Base-by-base conservation (phyloP, 2,797 vertebrate genomes). In the Sebastes aleutianus region DNA sequence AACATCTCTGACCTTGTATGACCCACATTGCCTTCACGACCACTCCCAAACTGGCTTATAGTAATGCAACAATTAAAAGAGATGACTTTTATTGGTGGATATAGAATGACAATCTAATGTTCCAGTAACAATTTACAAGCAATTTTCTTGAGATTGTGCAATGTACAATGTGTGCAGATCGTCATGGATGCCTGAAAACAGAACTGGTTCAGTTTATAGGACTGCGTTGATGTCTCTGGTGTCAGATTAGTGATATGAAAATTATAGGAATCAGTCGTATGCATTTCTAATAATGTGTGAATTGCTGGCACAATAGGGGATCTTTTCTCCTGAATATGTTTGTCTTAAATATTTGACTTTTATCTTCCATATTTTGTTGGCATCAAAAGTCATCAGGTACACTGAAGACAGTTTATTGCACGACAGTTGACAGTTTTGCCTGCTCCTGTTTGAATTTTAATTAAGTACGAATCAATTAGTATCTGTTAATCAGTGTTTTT, bases 1-100 rank as follows among this genome's bases (percentile, higher is more conserved):
- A 73, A 84, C 64, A 64, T 84, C 59, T 67, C 76, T 86, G 83
- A 91, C 72, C 83, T 87, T 68, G 68, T 80, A 69, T 54, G 26
- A 12, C 54, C 50, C 26, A 4, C 14, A 11, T 59, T 59, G 16
- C 76, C 78, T 75, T 63, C 56, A 29, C 58, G 8, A 3, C 27
- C 16, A 34, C 26, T 27, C 4, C 32, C 29, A 70, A 50, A 47
- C 34, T 16, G 39, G 8, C n/a, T 24, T n/a, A 59, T 7, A n/a
- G 4, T 24, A 14, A 54, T 26, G 34, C 34, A 70, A 4, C 4
- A 66, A 32, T 50, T 67, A 53, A 53, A n/a, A 8, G 43, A 47
- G 1, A 47, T 31, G 11, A n/a, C 47, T 24, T 31, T 57, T 66
- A 39, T 54, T 20, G 24, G 11, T 5, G 1, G 2, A 58, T 22